phyloP scores from a whole-genome alignment of 35 echinoderm and acorn worm genomes.

The Hemicentrotus pulcherrimus region DNA sequence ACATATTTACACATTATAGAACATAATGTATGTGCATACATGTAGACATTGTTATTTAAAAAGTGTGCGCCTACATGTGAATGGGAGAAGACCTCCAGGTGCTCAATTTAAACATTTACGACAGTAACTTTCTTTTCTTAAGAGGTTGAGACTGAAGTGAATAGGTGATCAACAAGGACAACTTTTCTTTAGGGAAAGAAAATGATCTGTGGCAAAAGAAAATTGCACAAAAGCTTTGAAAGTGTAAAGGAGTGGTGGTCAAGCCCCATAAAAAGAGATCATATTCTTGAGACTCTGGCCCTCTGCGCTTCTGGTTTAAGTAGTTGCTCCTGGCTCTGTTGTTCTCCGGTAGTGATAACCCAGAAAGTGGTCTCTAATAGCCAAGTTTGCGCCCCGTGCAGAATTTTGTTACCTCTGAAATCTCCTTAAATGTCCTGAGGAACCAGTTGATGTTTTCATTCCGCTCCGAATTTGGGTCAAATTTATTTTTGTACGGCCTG shows the following conservation, averaged over 20 bases:
- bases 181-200: background rate
- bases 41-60: too few relatives aligned
- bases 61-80: background rate
- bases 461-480: constrained; percentile 5
- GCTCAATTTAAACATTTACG: background rate
- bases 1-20: too few relatives aligned
- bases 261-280: background rate
- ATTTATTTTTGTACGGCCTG: constrained; percentile 36
- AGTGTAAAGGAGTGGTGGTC: constrained; percentile 7
- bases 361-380: constrained; percentile 27
- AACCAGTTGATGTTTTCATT: constrained; percentile 52
- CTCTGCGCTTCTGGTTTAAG: background rate
- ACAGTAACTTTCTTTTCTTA: background rate
- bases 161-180: background rate
- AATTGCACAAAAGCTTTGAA: background rate
- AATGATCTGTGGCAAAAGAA: background rate
- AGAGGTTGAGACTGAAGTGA: background rate
- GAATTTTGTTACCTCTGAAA: constrained; percentile 38
- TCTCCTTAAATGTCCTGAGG: constrained; percentile 50
- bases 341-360: constrained; percentile 18
- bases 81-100: background rate
- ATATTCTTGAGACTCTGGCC: constrained; percentile 5
- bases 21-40: too few relatives aligned
- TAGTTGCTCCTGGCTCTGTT: constrained; percentile 9
- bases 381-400: constrained; percentile 13